phyloP scores from a whole-genome alignment of 2,113 vertebrate species.

The Otolemur garnettii region DNA sequence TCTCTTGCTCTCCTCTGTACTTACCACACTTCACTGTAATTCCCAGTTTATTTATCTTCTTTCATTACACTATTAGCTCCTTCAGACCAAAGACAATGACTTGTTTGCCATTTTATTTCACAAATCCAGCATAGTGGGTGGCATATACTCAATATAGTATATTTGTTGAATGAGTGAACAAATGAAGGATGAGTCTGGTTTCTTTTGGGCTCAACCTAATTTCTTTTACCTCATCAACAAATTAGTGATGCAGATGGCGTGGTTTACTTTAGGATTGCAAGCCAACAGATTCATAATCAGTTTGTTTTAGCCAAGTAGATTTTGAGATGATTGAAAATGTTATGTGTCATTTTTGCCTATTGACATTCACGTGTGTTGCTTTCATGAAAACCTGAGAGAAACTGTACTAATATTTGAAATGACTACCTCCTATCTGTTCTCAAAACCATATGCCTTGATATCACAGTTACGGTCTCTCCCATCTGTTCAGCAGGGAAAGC shows the following conservation, averaged over 20 bases:
- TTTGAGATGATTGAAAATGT: constrained; percentile 67
- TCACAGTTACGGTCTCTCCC: constrained; percentile 64
- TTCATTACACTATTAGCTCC: not conserved
- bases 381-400: constrained; percentile 71
- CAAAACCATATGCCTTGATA: constrained; percentile 73
- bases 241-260: constrained; percentile 19
- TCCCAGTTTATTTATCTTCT: not conserved
- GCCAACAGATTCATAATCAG: constrained; percentile 51
- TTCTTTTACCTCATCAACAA: constrained; percentile 20
- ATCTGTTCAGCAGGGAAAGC: constrained; percentile 66
- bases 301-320: constrained; percentile 58
- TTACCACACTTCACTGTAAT: not conserved
- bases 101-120: not conserved
- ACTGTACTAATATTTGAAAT: constrained; percentile 78
- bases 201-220: constrained; percentile 23
- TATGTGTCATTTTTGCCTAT: constrained; percentile 73
- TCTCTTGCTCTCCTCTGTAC: not conserved
- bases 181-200: not conserved
- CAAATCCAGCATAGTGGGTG: not conserved
- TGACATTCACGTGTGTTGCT: constrained; percentile 69
- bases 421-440: constrained; percentile 45
- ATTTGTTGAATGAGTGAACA: constrained; percentile 5
- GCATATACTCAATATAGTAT: not conserved
- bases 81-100: not conserved
- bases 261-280: not conserved